These are phyloP conservation scores for Eupithecia centaureata DNA, from an alignment of 2,888 invertebrate genomes.

Conservation along the genomic window DNA sequence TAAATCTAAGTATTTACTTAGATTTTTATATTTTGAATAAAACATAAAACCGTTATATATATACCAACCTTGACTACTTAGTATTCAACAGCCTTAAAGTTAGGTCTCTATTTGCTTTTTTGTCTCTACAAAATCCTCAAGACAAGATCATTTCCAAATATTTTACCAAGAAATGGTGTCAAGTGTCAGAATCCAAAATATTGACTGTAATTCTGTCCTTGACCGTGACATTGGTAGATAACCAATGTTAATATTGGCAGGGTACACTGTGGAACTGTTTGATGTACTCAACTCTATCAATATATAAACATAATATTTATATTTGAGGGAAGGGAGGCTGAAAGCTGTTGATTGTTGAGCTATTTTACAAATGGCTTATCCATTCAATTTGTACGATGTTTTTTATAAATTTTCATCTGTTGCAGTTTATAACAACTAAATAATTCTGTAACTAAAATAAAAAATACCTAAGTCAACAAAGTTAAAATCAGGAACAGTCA, in stretches of 20 bases:
- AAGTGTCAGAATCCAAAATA: slow-evolving; percentile 53
- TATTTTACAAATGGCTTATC: slow-evolving; percentile 4
- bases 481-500: no score
- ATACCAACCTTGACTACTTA: background rate
- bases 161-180: slow-evolving; percentile 15
- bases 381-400: background rate
- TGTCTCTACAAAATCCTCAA: background rate
- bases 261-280: slow-evolving; percentile 70
- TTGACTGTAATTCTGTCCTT: slow-evolving; percentile 67
- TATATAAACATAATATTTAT: slow-evolving; percentile 84
- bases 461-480: no score
- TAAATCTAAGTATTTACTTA: no score
- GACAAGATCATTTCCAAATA: slow-evolving; percentile 14
- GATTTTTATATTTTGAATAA: no score
- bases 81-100: background rate
- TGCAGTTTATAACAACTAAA: background rate
- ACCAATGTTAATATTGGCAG: slow-evolving; percentile 83
- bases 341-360: slow-evolving; percentile 17
- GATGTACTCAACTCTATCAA: slow-evolving; percentile 82
- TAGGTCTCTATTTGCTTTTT: background rate
- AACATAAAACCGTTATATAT: no score
- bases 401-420: background rate
- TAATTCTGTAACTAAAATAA: no score
- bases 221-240: slow-evolving; percentile 79
- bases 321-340: slow-evolving; percentile 60